Evolutionary conservation across 2,888 invertebrate genomes (phyloP).

Genomic region (Volucella inflata): DNA sequence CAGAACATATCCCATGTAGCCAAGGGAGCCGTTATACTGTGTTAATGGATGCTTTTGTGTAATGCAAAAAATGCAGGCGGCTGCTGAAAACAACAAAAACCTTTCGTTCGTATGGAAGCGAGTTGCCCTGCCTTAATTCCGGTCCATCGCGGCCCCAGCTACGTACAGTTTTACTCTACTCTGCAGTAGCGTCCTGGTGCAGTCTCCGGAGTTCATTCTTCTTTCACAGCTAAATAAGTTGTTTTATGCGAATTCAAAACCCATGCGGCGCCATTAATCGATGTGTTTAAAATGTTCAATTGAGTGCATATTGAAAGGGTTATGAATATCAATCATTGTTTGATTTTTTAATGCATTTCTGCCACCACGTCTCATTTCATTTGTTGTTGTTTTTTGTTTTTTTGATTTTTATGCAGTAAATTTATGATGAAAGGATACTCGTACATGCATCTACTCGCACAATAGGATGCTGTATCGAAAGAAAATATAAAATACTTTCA

Average conservation of each 20-base stretch:
- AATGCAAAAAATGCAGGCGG: slow-evolving; percentile 49
- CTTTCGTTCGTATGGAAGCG: slow-evolving; percentile 60
- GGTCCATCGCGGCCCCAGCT: slow-evolving; percentile 56
- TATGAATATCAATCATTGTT: slow-evolving; percentile 76
- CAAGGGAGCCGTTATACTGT: slow-evolving; percentile 56
- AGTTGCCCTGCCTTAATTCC: slow-evolving; percentile 72
- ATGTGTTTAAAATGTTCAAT: slow-evolving; percentile 76
- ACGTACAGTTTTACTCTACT: slow-evolving; percentile 10
- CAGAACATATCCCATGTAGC: slow-evolving; percentile 64
- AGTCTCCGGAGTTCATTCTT: slow-evolving; percentile 74
- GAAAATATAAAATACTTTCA: no score
- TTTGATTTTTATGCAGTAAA: slow-evolving; percentile 45
- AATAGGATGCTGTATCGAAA: no score
- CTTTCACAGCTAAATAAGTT: slow-evolving; percentile 73
- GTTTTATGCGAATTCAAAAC: slow-evolving; percentile 74
- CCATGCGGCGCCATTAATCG: slow-evolving; percentile 75
- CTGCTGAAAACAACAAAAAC: slow-evolving; percentile 61
- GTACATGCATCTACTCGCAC: slow-evolving; percentile 10
- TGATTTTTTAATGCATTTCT: slow-evolving; percentile 74
- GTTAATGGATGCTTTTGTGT: slow-evolving; percentile 73
- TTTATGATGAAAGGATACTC: slow-evolving; percentile 58
- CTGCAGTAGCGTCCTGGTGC: slow-evolving; percentile 41
- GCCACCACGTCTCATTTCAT: slow-evolving; percentile 59
- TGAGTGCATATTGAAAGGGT: slow-evolving; percentile 75
- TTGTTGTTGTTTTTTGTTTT: slow-evolving; percentile 20